A percentile compares a stretch with the other conserved stretches of the same genome.
Evolutionary conservation across 1,140 invertebrate species (phyloP).

Genomic region (Phymorhynchus buccinoides): DNA sequence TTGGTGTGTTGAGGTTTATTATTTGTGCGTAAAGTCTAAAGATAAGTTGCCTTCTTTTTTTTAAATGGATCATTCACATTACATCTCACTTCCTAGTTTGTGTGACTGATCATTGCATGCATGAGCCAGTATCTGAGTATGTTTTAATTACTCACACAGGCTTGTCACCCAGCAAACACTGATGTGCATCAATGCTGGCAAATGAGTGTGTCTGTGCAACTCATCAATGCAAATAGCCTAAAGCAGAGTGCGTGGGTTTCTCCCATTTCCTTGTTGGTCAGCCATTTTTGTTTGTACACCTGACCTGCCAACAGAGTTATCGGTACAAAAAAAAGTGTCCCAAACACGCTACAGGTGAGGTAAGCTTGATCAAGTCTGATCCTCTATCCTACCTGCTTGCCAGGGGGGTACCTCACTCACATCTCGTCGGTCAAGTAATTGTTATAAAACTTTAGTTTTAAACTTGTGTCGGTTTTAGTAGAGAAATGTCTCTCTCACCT

Average conservation of each 20-base stretch:
- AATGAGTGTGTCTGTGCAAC: too few species aligned
- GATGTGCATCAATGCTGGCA: too few species aligned
- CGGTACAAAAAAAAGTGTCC: neutral
- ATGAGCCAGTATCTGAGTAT: neutral
- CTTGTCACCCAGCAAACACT: too few species aligned
- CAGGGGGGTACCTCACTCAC: too few species aligned
- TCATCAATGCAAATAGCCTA: neutral
- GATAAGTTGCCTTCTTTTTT: too few species aligned
- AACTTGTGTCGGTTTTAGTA: neutral
- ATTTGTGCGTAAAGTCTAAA: too few species aligned
- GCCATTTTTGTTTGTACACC: neutral
- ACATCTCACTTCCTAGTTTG: neutral
- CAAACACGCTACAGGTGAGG: neutral
- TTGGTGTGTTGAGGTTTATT: too few species aligned
- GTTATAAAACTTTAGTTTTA: too few species aligned
- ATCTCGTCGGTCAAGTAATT: too few species aligned
- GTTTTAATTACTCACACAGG: neutral
- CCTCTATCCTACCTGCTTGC: too few species aligned
- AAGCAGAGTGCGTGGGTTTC: neutral
- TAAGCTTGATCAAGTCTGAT: neutral
- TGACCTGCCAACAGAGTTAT: neutral
- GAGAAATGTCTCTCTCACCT: constrained; percentile 79
- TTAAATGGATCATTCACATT: too few species aligned
- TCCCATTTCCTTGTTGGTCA: neutral
- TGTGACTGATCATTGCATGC: neutral